Evolutionary conservation across 2,113 vertebrate species (phyloP).

Genomic region (Tupaia chinensis): DNA sequence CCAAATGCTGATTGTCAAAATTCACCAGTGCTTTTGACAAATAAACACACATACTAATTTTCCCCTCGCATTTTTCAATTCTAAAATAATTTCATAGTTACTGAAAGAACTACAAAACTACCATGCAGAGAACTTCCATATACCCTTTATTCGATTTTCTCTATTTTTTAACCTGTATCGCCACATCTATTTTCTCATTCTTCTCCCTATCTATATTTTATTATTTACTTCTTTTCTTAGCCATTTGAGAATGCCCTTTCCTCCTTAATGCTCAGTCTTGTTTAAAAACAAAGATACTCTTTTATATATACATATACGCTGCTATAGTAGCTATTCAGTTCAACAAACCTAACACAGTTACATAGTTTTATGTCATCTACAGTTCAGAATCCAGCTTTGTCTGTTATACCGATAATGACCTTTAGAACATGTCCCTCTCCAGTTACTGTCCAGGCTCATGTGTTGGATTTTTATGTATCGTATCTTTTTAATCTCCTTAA

Average conservation of each 20-base stretch:
- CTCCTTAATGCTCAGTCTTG: background rate
- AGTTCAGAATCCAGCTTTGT: background rate
- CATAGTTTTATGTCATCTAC: conserved; percentile 11
- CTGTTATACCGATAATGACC: background rate
- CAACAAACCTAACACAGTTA: conserved; percentile 19
- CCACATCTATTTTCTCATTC: background rate
- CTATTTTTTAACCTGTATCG: background rate
- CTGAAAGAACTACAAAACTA: conserved; percentile 13
- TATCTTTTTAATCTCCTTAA: conserved; percentile 37
- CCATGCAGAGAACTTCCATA: background rate
- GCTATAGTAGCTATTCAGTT: background rate
- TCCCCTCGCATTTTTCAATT: background rate
- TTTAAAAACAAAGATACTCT: background rate
- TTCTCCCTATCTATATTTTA: background rate
- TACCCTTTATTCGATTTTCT: background rate
- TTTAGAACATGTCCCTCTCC: conserved; percentile 10
- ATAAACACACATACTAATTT: background rate
- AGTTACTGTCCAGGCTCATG: background rate
- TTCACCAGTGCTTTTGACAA: background rate
- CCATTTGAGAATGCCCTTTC: background rate
- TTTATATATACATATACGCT: background rate
- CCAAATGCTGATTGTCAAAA: background rate
- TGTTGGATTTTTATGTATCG: background rate
- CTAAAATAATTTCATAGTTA: conserved; percentile 35
- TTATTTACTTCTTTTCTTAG: background rate